These are phyloP conservation scores for Phytoseiulus persimilis DNA, from an alignment of 2,888 invertebrate genomes.

Conservation along the genomic window DNA sequence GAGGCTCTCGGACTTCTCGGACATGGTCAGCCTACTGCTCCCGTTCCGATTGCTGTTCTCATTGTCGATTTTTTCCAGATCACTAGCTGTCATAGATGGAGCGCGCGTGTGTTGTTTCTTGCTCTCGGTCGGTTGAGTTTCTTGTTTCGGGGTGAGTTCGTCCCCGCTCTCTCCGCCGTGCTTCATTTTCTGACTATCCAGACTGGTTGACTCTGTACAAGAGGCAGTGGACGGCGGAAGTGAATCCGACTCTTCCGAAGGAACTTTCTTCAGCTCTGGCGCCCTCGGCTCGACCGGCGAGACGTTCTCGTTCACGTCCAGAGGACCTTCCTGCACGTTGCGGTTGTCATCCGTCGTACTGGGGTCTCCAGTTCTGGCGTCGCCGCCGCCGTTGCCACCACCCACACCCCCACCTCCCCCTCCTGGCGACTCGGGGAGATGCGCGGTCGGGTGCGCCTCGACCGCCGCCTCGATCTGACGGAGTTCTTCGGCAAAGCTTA, in stretches of 20 bases:
- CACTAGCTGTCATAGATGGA: constrained; percentile 8
- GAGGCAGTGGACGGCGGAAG: constrained; percentile 23
- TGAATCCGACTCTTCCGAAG: constrained; percentile 12
- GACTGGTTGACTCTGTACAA: constrained; percentile 25
- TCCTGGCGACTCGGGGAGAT: neutral
- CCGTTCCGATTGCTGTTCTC: neutral
- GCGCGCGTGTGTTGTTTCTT: constrained; percentile 17
- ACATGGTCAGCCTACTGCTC: neutral
- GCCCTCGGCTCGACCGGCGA: constrained; percentile 9
- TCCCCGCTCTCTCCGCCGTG: neutral
- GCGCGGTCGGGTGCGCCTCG: neutral
- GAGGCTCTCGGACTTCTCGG: constrained; percentile 34
- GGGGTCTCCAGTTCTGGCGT: too few species aligned
- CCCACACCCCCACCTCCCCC: neutral
- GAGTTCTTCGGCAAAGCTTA: constrained; percentile 27
- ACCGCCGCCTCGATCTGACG: constrained; percentile 17
- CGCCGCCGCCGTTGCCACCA: too few species aligned
- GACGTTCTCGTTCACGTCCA: constrained; percentile 18
- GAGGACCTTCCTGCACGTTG: neutral
- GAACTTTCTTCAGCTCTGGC: neutral
- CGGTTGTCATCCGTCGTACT: constrained; percentile 7
- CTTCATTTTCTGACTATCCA: constrained; percentile 18
- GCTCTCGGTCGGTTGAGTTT: neutral
- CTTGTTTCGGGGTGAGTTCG: constrained; percentile 18
- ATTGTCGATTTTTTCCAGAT: constrained; percentile 34